phyloP scores from a whole-genome alignment of 2,113 vertebrate species.

The Thamnophis sirtalis region DNA sequence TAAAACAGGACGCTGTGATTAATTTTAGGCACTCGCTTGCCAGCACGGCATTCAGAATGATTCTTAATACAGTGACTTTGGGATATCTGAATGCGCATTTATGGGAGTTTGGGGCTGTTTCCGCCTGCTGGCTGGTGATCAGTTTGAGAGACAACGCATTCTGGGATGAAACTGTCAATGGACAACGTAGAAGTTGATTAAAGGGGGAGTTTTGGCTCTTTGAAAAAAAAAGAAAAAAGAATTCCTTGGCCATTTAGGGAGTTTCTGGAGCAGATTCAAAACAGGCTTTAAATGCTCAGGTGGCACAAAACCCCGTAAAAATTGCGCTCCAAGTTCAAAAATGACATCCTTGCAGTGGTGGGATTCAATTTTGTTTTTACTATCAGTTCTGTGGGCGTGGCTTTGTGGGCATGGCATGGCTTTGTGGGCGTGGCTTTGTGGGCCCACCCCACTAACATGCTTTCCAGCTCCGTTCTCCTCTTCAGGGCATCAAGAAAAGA shows the following conservation, averaged over 20 bases:
- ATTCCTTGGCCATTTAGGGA: not conserved
- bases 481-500: too few relatives aligned
- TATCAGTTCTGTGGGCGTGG: too few relatives aligned
- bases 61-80: slow-evolving; percentile 25
- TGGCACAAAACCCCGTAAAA: not conserved
- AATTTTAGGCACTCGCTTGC: slow-evolving; percentile 42
- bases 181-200: not conserved
- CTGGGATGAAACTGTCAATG: slow-evolving; percentile 10
- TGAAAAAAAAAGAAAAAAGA: not conserved
- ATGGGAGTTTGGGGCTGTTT: not conserved
- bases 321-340: not conserved
- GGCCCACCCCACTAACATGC: too few relatives aligned
- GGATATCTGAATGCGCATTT: slow-evolving; percentile 27
- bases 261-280: not conserved
- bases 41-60: slow-evolving; percentile 27
- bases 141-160: slow-evolving; percentile 36
- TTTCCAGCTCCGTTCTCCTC: too few relatives aligned
- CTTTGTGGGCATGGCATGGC: too few relatives aligned
- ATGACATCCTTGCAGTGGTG: not conserved
- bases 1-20: slow-evolving; percentile 48
- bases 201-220: not conserved
- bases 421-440: too few relatives aligned
- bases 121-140: slow-evolving; percentile 37
- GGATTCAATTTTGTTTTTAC: too few relatives aligned
- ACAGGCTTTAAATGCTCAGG: not conserved